phyloP scores from a whole-genome alignment of 2,113 vertebrate genomes.

The Chroicocephalus ridibundus region DNA sequence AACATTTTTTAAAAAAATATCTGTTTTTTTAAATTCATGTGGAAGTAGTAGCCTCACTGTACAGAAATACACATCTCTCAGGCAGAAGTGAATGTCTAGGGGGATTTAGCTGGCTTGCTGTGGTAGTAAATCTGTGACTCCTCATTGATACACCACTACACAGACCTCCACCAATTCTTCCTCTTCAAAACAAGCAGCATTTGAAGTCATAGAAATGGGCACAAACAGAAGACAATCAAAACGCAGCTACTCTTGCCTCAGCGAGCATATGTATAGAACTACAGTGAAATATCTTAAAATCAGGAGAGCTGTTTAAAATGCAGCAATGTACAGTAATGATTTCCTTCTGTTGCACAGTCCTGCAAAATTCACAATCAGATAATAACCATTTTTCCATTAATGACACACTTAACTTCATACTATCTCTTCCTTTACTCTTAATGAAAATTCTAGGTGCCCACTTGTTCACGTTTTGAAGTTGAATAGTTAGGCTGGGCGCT shows the following conservation, averaged over 20 bases:
- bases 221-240: neutral
- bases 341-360: neutral
- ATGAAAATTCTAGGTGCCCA: neutral
- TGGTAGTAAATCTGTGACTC: neutral
- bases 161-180: neutral
- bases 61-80: neutral
- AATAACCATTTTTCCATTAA: neutral
- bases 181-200: neutral
- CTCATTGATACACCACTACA: neutral
- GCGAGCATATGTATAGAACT: neutral
- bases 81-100: neutral
- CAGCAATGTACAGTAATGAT: neutral
- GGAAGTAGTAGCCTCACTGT: neutral
- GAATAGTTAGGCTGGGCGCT: neutral
- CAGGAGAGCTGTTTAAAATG: neutral
- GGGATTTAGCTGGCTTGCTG: neutral
- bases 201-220: neutral
- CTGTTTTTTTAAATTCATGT: accelerated
- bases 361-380: neutral
- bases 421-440: neutral
- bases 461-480: neutral
- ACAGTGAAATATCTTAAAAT: neutral
- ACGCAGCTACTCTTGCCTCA: neutral
- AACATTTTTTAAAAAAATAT: neutral
- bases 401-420: neutral